Base-by-base conservation (phyloP, 2,797 vertebrate species). In the Trematomus bernacchii region DNA sequence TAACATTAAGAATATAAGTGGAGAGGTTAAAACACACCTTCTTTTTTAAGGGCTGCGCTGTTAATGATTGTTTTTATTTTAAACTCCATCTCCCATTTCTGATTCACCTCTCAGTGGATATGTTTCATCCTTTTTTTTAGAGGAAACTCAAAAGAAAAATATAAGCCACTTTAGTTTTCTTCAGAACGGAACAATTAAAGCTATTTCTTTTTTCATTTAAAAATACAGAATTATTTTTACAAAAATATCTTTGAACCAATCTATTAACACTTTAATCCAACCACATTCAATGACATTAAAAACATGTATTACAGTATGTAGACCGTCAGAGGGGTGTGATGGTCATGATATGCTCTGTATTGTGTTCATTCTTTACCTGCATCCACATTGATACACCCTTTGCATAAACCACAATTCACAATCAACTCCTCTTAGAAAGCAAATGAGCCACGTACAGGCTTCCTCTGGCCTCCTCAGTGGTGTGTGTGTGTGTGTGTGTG, bases 401-500 rank as follows among this genome's bases (percentile, higher is more conserved):
- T 37, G 6, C 4, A 55, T 44, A 0, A 58, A 37, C 1, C 12
- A 9, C 2, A n/a, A 13, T 40, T 55, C 1, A 46, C 65, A 10
- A 21, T 69, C 1, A 3, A 5, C 3, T 66, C 18, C 13, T 18
- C 37, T 37, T 10, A 37, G 15, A 54, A 23, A 52, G 43, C 68
- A 50, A 50, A 48, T 52, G 27, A 73, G 37, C 16, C 27, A 21
- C 33, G 50, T 37, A 30, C n/a, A 10, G 30, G 19, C 54, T 21
- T 65, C 60, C 50, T 55, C 19, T 47, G 64, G 62, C 48, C 52
- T 55, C n/a, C 52, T 8, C 62, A 21, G 37, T 61, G 63, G 58
- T 71, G 37, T 66, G 40, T 61, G 52, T 11, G 50, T 23, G 9
- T 59, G 13, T 19, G 51, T 23, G 60, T 46, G n/a, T 54, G 42